Evolutionary conservation across 2,797 vertebrate species (phyloP).

Genomic region (Sebastes miniatus): DNA sequence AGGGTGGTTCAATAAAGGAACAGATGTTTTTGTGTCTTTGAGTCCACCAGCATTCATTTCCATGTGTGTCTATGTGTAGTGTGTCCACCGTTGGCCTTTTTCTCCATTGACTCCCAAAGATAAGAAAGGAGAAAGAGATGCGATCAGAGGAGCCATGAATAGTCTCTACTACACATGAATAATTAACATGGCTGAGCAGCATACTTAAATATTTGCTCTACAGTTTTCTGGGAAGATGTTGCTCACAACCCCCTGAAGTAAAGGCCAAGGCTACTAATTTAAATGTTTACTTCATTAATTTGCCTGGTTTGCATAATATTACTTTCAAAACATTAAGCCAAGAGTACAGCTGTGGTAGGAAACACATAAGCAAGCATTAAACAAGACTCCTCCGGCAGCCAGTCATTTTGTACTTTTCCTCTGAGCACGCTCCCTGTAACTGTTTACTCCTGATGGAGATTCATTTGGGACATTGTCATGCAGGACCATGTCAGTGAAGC

Average conservation of each 20-base stretch:
- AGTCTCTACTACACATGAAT: constrained; percentile 63
- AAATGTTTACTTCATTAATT: constrained; percentile 50
- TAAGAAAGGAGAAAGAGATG: constrained; percentile 32
- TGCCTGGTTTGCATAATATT: constrained; percentile 29
- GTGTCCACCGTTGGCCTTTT: constrained; percentile 29
- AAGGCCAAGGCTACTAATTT: constrained; percentile 30
- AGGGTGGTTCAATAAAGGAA: neutral
- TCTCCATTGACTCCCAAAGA: constrained; percentile 39
- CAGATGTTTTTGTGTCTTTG: neutral
- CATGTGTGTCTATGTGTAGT: neutral
- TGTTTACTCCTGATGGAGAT: constrained; percentile 54
- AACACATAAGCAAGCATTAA: constrained; percentile 6
- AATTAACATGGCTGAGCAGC: constrained; percentile 66
- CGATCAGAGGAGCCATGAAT: constrained; percentile 38
- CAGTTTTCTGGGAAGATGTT: constrained; percentile 47
- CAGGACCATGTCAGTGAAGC: constrained; percentile 47
- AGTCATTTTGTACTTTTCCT: constrained; percentile 23
- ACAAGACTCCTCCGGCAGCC: neutral
- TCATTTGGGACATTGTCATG: constrained; percentile 62
- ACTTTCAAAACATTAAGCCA: neutral
- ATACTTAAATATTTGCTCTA: constrained; percentile 65
- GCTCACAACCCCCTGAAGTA: constrained; percentile 20
- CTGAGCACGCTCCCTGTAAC: neutral
- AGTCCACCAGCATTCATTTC: neutral
- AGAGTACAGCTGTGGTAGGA: neutral